Evolutionary conservation across 2,888 invertebrate genomes (phyloP), one percentile per base, ranked within the genome.

Genomic region (Nomada flava): DNA sequence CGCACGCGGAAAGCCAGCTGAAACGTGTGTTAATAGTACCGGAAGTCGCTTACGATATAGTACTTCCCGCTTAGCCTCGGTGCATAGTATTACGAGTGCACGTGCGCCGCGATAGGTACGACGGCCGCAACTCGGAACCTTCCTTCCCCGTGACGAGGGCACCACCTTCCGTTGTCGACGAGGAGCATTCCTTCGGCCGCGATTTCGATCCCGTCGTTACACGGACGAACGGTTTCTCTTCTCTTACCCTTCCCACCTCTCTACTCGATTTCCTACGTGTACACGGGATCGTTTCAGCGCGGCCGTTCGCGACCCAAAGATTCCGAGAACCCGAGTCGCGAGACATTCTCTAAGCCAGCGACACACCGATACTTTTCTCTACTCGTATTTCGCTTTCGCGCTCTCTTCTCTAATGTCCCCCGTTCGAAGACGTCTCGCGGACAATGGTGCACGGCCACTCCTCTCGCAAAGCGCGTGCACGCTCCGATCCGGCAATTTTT

Each of bases 271-370:
- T 89, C 89, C 90, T 89, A 29, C 47, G 70, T 60, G 91, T 47
- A 15, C 89, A 91, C 91, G 52, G n/a, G 52, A 52, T 92, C 92
- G 90, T 90, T 91, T 88, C 90, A 88, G 89, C 94, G 94, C 93
- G 94, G 94, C 94, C 94, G 93, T 94, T 94, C 95, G 94, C 95
- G 94, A 93, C 94, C 52, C 94, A 94, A 95, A 88, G 91, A 91
- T 94, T 94, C 94, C 93, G 93, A 93, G 94, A 94, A 94, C 92
- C 91, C 93, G 93, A 93, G 93, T 93, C 94, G 93, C 89, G 87
- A 89, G 91, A 91, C 89, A 85, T 88, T 90, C 90, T 86, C 89
- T 87, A 89, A 89, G 90, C 90, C 89, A 90, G 92, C 91, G 92
- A 92, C 92, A 90, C 88, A 87, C 90, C 89, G 89, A 91, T 91